Percentiles rank a stretch among this genome's conserved stretches.
phyloP scores from a whole-genome alignment of 2,113 vertebrate genomes.

The Tragelaphus strepsiceros region DNA sequence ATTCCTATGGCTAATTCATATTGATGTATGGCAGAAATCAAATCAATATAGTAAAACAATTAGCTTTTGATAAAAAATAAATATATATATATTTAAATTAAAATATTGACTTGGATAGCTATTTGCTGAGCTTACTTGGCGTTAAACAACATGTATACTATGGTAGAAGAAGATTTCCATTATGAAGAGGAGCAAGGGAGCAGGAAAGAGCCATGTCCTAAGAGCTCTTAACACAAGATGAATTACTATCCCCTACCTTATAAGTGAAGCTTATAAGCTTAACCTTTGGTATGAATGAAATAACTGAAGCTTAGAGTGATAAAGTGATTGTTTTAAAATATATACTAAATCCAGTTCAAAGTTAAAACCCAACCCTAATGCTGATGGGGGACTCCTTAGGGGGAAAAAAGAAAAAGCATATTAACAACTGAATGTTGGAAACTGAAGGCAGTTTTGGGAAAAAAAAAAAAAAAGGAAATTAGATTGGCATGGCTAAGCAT shows the following conservation, averaged over 20 bases:
- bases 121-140: neutral
- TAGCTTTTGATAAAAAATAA: neutral
- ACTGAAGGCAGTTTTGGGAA: neutral
- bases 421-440: neutral
- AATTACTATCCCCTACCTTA: neutral
- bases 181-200: neutral
- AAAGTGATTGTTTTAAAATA: neutral
- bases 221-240: neutral
- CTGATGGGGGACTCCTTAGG: neutral
- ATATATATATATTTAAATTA: neutral
- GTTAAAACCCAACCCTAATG: neutral
- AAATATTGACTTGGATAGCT: neutral
- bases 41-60: neutral
- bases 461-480: neutral
- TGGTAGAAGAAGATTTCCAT: neutral
- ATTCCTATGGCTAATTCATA: neutral
- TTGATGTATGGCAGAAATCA: neutral
- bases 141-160: neutral
- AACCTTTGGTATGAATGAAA: neutral
- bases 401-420: neutral
- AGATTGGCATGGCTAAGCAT: neutral
- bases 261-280: neutral
- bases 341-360: neutral
- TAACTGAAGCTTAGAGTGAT: neutral
- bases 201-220: neutral